A percentile compares a stretch with the other conserved stretches of the same genome.
Evolutionary conservation across 2,888 invertebrate species (phyloP).

Genomic region (Strigamia transsilvanica): DNA sequence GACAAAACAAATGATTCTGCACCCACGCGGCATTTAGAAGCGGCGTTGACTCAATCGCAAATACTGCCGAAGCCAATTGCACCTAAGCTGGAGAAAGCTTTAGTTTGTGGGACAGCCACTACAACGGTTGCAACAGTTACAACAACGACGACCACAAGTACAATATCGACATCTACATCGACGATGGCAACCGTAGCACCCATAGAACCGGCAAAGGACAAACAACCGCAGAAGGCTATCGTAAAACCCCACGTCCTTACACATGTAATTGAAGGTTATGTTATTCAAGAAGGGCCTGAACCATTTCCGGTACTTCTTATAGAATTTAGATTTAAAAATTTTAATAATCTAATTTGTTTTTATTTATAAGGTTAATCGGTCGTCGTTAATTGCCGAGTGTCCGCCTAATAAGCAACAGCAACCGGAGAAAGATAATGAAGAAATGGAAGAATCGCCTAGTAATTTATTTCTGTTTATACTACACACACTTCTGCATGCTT

Average conservation of each 20-base stretch:
- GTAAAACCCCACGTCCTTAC: slow-evolving; percentile 95
- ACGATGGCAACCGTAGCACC: slow-evolving; percentile 58
- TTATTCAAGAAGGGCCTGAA: slow-evolving; percentile 85
- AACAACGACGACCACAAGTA: slow-evolving; percentile 59
- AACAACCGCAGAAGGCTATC: slow-evolving; percentile 78
- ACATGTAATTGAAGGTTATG: slow-evolving; percentile 95
- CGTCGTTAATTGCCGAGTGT: slow-evolving; percentile 68
- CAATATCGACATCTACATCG: slow-evolving; percentile 58
- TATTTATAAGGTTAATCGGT: slow-evolving; percentile 70
- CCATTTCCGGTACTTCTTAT: slow-evolving; percentile 65
- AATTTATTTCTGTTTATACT: slow-evolving; percentile 61
- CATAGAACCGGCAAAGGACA: slow-evolving; percentile 56
- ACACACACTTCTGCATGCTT: background rate
- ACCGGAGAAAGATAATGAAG: slow-evolving; percentile 66
- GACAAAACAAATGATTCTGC: background rate
- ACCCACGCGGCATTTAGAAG: background rate
- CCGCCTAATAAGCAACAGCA: slow-evolving; percentile 61
- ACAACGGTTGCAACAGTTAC: background rate
- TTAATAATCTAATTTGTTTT: background rate
- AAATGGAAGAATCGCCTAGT: slow-evolving; percentile 79
- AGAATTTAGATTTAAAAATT: background rate
- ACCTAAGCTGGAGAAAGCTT: slow-evolving; percentile 23
- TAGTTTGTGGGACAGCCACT: background rate
- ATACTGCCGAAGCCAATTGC: slow-evolving; percentile 22
- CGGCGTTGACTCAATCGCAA: background rate